phyloP scores from a whole-genome alignment of 2,113 vertebrate species.

The Apistogramma diplotaenia region DNA sequence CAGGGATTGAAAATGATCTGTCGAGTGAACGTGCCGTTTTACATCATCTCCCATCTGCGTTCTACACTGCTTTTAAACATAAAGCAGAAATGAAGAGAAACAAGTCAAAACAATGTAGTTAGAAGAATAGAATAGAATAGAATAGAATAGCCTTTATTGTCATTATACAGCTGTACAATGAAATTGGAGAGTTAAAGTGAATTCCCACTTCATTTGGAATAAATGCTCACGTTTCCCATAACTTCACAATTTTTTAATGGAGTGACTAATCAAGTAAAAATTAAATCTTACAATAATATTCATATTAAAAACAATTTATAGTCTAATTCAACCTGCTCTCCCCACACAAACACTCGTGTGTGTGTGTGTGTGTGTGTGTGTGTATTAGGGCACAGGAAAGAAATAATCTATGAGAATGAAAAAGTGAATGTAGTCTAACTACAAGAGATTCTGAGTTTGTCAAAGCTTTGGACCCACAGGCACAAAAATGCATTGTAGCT shows the following conservation, averaged over 20 bases:
- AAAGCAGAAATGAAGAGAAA: background rate
- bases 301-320: background rate
- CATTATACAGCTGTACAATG: no score
- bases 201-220: background rate
- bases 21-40: background rate
- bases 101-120: background rate
- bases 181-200: background rate
- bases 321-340: no score
- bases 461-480: background rate
- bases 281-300: background rate
- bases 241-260: background rate
- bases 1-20: background rate
- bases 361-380: background rate
- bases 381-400: background rate
- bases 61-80: background rate
- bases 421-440: background rate
- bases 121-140: no score
- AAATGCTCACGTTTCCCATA: background rate
- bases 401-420: background rate
- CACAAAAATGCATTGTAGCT: constrained; percentile 11
- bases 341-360: no score
- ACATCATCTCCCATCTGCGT: background rate
- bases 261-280: no score
- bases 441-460: background rate
- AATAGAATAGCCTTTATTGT: no score